A percentile compares a stretch with the other conserved stretches of the same genome.
These are phyloP conservation scores for Oscheius myriophilus DNA, from an alignment of 2,888 invertebrate genomes.

Conservation along the genomic window DNA sequence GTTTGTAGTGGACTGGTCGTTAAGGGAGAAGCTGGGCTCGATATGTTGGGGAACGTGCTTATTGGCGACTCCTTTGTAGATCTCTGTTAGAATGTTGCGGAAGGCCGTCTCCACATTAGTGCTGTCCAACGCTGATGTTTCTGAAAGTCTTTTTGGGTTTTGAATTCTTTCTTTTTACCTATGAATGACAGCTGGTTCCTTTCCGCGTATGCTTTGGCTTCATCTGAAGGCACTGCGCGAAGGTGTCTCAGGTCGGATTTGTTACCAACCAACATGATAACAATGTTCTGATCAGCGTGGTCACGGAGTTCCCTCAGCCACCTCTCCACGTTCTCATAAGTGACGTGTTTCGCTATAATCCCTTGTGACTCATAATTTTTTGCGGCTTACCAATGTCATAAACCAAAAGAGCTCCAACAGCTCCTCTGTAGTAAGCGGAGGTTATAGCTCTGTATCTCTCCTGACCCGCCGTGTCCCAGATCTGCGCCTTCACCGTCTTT, in stretches of 20 bases:
- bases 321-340: conserved; percentile 23
- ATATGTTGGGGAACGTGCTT: conserved; percentile 26
- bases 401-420: conserved; percentile 26
- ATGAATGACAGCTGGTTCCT: conserved; percentile 25
- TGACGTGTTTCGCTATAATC: conserved; percentile 19
- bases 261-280: conserved; percentile 21
- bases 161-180: neutral
- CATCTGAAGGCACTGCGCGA: conserved; percentile 24
- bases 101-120: conserved; percentile 26
- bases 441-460: conserved; percentile 25
- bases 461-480: conserved; percentile 25
- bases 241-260: conserved; percentile 20
- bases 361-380: neutral
- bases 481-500: conserved; percentile 22
- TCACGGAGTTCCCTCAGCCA: conserved; percentile 22
- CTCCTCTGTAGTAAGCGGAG: conserved; percentile 23
- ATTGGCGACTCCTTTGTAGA: conserved; percentile 20
- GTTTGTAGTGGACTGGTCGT: conserved; percentile 1
- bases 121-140: conserved; percentile 26
- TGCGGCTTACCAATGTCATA: conserved; percentile 18
- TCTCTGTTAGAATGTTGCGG: conserved; percentile 22
- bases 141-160: neutral
- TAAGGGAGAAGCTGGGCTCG: too few species aligned
- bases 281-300: conserved; percentile 25
- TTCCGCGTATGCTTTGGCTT: conserved; percentile 20